Evolutionary conservation across 2,113 vertebrate genomes (phyloP), one percentile per base, ranked within the genome.

Genomic region (Urocolius indicus): DNA sequence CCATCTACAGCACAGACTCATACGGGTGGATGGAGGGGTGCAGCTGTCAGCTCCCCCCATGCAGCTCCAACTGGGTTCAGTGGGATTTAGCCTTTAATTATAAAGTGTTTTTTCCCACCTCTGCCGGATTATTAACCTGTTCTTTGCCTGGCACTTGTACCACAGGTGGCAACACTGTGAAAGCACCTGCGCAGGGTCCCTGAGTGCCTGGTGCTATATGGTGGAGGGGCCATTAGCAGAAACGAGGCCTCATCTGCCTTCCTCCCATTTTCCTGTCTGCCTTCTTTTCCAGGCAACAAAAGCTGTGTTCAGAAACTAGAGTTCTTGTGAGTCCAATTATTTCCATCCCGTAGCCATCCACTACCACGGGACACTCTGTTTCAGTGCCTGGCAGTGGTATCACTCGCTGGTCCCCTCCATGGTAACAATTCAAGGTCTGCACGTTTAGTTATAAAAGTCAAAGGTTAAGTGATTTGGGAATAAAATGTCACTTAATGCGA

Each of bases 391-490:
- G 91, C 85, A 96, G 81, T 26, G 3, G 62, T 90, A 90, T 95
- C 36, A 0, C 82, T 96, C 17, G 1, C 77, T 51, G 67, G 82
- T 71, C 93, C 82, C 87, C 82, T 87, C 84, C 89, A 66, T 18
- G 5, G 87, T 95, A 96, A 93, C 92, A 71, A 26, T 93, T 95
- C 84, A 86, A 66, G 87, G 77, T 91, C 88, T 97, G 94, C 88
- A 84, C 95, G 91, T 96, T 93, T 94, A 95, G 97, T 97, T 97
- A 92, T 91, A 86, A 92, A 97, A 98, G 98, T 97, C 97, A 43
- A 94, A 98, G 98, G 98, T 98, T 98, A 98, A 98, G 97, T 97
- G 98, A 96, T 96, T 93, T 95, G 97, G 97, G 98, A 98, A 97
- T 98, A 97, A 97, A 98, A 97, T 97, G 97, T 96, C 97, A 96